Evolutionary conservation across 2,113 vertebrate genomes (phyloP), one percentile per base, ranked within the genome.

Genomic region (Macrotis lagotis): DNA sequence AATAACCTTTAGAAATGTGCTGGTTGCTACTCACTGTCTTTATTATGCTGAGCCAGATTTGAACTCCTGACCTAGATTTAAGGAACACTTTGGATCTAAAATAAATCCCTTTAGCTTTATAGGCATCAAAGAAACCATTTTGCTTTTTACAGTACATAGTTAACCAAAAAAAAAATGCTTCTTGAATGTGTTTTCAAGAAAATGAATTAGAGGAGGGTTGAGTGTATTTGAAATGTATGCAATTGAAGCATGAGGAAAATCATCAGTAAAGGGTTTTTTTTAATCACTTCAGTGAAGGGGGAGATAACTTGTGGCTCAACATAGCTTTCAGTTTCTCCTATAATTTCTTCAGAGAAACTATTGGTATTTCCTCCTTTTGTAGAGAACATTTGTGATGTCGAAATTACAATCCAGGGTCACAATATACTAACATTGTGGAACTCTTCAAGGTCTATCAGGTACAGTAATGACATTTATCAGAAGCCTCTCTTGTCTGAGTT

Each of bases 401-500:
- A 90, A 95, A 95, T 94, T 91, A 96, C 55, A 59, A 90, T 94
- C 28, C 0, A 37, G 90, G 92, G 89, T 96, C 91, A 95, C 1
- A 88, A 50, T 31, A 48, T 92, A 90, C 89, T 93, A 95, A 96
- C 89, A 95, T 91, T 91, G 91, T 52, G 8, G 0, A 94, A 66
- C 93, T 95, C 49, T 92, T 96, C 93, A 93, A 96, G 95, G 91
- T 92, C 94, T 97, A 93, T 92, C 94, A 95, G 94, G 89, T 94
- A 93, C 95, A 91, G 90, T 93, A 95, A 97, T 97, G 97, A 90
- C 66, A 89, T 96, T 96, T 96, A 95, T 83, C 88, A 48, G 51
- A 95, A 96, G 47, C 66, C 52, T 92, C 55, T 93, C 89, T 94
- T 90, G 89, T 93, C 51, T 94, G 10, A 53, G 37, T 47, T 91